phyloP scores from a whole-genome alignment of 2,113 vertebrate species.

The Mola mola region DNA sequence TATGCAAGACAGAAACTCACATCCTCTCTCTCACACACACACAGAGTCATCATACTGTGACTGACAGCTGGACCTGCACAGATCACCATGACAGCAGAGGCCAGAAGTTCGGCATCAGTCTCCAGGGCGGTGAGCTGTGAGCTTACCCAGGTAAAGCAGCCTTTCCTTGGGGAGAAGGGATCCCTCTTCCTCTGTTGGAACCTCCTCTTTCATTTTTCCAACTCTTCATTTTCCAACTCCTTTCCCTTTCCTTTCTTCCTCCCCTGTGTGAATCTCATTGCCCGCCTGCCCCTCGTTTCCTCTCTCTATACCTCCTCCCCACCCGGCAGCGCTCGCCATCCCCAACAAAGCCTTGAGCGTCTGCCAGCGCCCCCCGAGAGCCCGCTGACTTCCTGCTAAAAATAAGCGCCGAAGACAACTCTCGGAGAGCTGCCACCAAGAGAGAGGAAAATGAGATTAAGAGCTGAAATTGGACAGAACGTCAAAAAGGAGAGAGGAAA shows the following conservation, averaged over 20 bases:
- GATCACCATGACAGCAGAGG: constrained; percentile 36
- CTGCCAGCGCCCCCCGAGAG: constrained; percentile 63
- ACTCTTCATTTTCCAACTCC: constrained; percentile 11
- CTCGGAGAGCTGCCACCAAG: constrained; percentile 34
- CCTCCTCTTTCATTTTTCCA: background rate
- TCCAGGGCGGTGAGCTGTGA: constrained; percentile 17
- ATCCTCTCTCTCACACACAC: constrained; percentile 8
- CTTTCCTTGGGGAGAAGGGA: constrained; percentile 9
- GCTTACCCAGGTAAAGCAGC: constrained; percentile 25
- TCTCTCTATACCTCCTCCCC: background rate
- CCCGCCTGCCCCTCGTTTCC: constrained; percentile 12
- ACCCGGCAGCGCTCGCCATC: constrained; percentile 31
- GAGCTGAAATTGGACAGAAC: constrained; percentile 5
- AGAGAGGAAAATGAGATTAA: background rate
- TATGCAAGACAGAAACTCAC: background rate
- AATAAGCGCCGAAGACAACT: constrained; percentile 54
- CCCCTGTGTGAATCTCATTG: constrained; percentile 26
- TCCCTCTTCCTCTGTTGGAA: background rate
- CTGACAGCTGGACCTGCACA: constrained; percentile 37
- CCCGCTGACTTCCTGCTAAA: constrained; percentile 64
- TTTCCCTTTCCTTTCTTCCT: constrained; percentile 3
- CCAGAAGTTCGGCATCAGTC: constrained; percentile 35
- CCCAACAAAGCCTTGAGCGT: constrained; percentile 63
- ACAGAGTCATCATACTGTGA: constrained; percentile 14
- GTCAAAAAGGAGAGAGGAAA: background rate